These are phyloP conservation scores for Danio aesculapii DNA, from an alignment of 2,797 vertebrate genomes.

Conservation along the genomic window DNA sequence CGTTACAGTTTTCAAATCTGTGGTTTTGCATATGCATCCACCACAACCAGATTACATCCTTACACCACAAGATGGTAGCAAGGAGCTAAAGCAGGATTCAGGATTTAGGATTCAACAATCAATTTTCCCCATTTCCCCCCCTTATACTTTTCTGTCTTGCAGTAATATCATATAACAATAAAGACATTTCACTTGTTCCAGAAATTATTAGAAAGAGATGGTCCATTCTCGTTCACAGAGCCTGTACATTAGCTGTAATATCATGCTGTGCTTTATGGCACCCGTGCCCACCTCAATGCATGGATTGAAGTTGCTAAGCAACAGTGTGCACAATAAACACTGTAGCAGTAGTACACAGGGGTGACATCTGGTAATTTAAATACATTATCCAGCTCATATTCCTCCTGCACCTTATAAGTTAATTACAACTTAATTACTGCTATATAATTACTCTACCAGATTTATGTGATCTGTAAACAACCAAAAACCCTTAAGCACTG, in stretches of 20 bases:
- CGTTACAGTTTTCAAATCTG: too few species aligned
- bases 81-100: constrained; percentile 6
- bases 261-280: constrained; percentile 7
- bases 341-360: background rate
- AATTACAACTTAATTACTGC: background rate
- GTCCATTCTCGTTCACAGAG: background rate
- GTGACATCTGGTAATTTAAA: constrained; percentile 13
- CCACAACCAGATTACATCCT: constrained; percentile 35
- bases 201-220: background rate
- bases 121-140: background rate
- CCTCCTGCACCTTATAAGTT: background rate
- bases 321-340: constrained; percentile 47
- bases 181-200: background rate
- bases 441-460: background rate
- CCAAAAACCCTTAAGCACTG: background rate
- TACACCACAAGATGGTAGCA: constrained; percentile 54
- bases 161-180: background rate
- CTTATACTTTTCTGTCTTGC: background rate
- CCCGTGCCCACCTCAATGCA: constrained; percentile 5
- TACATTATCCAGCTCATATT: constrained; percentile 2
- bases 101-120: background rate
- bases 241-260: background rate
- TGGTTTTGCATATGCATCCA: background rate
- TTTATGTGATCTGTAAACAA: background rate
- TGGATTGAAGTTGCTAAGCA: constrained; percentile 47